These are phyloP conservation scores for Melipona bicolor DNA, from an alignment of 2,888 invertebrate genomes.

Conservation along the genomic window DNA sequence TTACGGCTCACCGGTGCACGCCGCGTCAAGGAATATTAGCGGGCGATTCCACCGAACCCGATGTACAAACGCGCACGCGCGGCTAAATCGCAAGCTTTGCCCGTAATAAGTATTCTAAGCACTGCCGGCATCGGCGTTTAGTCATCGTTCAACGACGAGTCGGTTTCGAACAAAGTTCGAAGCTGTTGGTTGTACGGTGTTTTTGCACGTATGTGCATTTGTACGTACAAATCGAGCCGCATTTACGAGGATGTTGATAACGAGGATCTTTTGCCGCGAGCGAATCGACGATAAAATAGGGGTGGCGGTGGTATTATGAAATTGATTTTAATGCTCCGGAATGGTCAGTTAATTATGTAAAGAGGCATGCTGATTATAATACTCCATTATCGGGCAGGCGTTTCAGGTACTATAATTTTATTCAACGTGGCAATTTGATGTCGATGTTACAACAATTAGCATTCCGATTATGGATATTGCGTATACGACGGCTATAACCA, in stretches of 20 bases:
- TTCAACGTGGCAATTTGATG: not conserved
- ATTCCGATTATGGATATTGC: not conserved
- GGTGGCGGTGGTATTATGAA: not conserved
- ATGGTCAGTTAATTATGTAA: not conserved
- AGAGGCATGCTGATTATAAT: not conserved
- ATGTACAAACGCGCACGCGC: conserved; percentile 23
- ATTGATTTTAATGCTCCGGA: not conserved
- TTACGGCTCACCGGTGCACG: conserved; percentile 19
- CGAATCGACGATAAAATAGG: not conserved
- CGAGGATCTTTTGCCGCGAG: not conserved
- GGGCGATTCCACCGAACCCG: conserved; percentile 17
- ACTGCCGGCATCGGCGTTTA: not conserved
- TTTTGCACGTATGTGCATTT: too few relatives aligned
- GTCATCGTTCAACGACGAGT: not conserved
- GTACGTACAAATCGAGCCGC: too few relatives aligned
- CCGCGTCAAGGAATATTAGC: conserved; percentile 53
- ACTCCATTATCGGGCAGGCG: not conserved
- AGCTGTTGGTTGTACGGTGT: too few relatives aligned
- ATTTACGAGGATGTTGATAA: not conserved
- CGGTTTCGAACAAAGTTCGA: too few relatives aligned
- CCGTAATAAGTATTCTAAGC: conserved; percentile 11
- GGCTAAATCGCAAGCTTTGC: conserved; percentile 25
- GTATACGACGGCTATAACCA: not conserved
- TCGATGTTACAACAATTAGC: not conserved
- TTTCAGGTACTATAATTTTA: conserved; percentile 1